Conservation (phyloP, 2,888 invertebrate genomes). For the Noctua janthe region DNA sequence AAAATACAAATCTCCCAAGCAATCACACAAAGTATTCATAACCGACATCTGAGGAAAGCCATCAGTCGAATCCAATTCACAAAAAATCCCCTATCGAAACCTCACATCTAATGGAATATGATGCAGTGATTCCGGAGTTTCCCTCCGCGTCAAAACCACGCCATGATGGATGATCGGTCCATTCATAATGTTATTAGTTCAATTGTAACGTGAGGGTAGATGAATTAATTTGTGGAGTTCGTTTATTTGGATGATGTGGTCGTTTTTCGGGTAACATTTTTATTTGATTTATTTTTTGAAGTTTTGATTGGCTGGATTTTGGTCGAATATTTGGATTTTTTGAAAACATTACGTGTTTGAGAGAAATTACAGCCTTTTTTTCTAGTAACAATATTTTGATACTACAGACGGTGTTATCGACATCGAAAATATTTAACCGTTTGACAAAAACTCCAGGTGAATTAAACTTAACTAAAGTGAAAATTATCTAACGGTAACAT, state of each 20-base stretch:
- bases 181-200: constrained; percentile 78
- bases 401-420: neutral
- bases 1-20: neutral
- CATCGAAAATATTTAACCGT: neutral
- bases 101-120: constrained; percentile 72
- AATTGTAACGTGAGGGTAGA: constrained; percentile 64
- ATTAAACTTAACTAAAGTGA: neutral
- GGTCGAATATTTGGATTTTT: neutral
- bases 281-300: constrained; percentile 18
- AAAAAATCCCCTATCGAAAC: constrained; percentile 50
- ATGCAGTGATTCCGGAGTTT: constrained; percentile 72
- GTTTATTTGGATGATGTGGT: constrained; percentile 50
- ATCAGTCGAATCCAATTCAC: constrained; percentile 32
- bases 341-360: neutral
- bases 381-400: neutral
- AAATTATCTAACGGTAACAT: neutral
- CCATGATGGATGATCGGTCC: constrained; percentile 72
- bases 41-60: constrained; percentile 19
- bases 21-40: constrained; percentile 16
- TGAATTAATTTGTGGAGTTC: constrained; percentile 65
- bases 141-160: constrained; percentile 66
- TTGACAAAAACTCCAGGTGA: neutral
- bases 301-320: neutral
- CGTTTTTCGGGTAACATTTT: constrained; percentile 41
- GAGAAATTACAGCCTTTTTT: no score